phyloP scores from a whole-genome alignment of 2,113 vertebrate genomes.

The Sceloporus tristichus region DNA sequence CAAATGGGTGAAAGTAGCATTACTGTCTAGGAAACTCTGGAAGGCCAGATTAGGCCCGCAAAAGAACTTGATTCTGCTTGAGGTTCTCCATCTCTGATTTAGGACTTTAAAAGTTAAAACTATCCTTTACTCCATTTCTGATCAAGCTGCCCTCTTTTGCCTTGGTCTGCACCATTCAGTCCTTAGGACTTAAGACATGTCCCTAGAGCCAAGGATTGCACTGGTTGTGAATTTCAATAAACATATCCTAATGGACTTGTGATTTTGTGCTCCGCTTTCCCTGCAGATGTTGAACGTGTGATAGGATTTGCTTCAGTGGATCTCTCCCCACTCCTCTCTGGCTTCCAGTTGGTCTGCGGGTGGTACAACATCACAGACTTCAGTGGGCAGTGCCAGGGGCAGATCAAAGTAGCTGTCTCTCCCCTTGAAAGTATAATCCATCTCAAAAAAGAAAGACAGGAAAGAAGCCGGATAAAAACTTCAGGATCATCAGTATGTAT shows the following conservation, averaged over 20 bases:
- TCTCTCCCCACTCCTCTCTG: constrained; percentile 91
- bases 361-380: constrained; percentile 98
- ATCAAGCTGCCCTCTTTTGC: not conserved
- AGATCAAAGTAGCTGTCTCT: constrained; percentile 92
- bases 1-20: no score
- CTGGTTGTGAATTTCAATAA: rapidly evolving
- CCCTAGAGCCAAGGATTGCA: not conserved
- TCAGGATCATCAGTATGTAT: constrained; percentile 40
- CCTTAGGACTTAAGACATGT: not conserved
- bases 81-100: not conserved
- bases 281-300: constrained; percentile 88
- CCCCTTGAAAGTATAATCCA: constrained; percentile 83
- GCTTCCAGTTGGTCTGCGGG: constrained; percentile 92
- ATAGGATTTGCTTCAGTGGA: constrained; percentile 94
- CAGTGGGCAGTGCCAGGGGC: constrained; percentile 92
- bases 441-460: constrained; percentile 81
- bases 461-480: constrained; percentile 56
- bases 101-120: not conserved
- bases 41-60: not conserved
- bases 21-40: no score
- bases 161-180: not conserved
- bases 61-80: not conserved
- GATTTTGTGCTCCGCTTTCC: not conserved
- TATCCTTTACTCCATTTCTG: not conserved
- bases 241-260: rapidly evolving